Percentiles rank a stretch among this genome's conserved stretches.
Evolutionary conservation across 2,113 vertebrate species (phyloP).

Genomic region (Ptilorrhoa leucosticta): DNA sequence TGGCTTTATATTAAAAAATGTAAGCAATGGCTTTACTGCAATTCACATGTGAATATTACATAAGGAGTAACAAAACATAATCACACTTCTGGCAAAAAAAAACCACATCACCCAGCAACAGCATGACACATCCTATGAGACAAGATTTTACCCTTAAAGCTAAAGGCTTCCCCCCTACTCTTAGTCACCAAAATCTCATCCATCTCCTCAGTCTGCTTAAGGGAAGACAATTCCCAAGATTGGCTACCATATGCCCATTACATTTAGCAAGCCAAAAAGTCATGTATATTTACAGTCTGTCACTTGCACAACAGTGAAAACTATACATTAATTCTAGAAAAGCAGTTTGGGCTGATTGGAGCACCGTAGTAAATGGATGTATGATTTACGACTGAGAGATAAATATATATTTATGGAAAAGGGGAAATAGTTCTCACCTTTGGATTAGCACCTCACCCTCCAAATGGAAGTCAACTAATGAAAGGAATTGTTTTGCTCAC

Average conservation of each 20-base stretch:
- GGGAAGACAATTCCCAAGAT: not conserved
- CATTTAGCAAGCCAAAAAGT: not conserved
- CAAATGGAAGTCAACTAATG: not conserved
- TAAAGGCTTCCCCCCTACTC: not conserved
- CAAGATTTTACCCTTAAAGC: not conserved
- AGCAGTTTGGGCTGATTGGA: not conserved
- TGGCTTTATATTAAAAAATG: not conserved
- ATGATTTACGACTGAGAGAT: not conserved
- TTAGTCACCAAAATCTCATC: not conserved
- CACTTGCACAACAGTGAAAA: not conserved
- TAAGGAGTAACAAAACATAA: not conserved
- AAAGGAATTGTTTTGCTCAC: not conserved
- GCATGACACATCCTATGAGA: not conserved
- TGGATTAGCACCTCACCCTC: accelerated
- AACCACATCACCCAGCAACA: slow-evolving; percentile 1
- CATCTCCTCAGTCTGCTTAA: not conserved
- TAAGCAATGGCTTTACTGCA: not conserved
- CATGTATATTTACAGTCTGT: too few relatives aligned
- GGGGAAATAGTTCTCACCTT: not conserved
- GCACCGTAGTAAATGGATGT: not conserved
- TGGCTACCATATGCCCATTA: not conserved
- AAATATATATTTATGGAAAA: not conserved
- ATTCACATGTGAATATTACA: not conserved
- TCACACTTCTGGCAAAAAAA: not conserved
- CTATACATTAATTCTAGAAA: not conserved